Conservation (phyloP, 2,888 invertebrate genomes). For the Bruchidius siliquastri region DNA sequence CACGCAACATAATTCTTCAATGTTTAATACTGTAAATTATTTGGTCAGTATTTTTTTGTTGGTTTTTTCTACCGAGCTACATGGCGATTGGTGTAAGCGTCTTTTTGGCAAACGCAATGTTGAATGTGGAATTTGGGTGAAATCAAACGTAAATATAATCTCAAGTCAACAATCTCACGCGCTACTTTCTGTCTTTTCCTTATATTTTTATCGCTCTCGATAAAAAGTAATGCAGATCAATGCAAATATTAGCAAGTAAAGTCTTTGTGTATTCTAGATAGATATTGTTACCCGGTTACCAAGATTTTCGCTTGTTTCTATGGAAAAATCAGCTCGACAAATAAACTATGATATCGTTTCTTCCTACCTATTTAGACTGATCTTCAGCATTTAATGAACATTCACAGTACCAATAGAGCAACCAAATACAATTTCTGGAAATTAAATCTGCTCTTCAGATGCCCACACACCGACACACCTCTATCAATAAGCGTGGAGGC, state of each 20-base stretch:
- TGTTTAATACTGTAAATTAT: too few species aligned
- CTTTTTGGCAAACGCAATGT: conserved; percentile 48
- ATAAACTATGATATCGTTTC: too few species aligned
- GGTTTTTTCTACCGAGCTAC: conserved; percentile 12
- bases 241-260: conserved; percentile 30
- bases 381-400: too few species aligned
- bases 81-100: conserved; percentile 32
- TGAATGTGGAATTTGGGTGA: conserved; percentile 51
- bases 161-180: not conserved
- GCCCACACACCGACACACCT: too few species aligned
- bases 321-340: not conserved
- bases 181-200: not conserved
- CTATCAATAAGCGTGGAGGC: too few species aligned
- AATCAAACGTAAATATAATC: conserved; percentile 35
- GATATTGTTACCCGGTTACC: conserved; percentile 36
- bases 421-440: too few species aligned
- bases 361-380: too few species aligned
- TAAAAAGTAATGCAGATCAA: conserved; percentile 35
- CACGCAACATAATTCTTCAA: too few species aligned
- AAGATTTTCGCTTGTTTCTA: conserved; percentile 31
- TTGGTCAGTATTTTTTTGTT: too few species aligned
- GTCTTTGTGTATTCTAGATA: conserved; percentile 16
- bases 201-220: not conserved
- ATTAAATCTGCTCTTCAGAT: too few species aligned
- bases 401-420: too few species aligned